Percentiles rank a stretch among this genome's conserved stretches.
These are phyloP conservation scores for Mormoops blainvillei DNA, from an alignment of 2,113 vertebrate genomes.

Conservation along the genomic window DNA sequence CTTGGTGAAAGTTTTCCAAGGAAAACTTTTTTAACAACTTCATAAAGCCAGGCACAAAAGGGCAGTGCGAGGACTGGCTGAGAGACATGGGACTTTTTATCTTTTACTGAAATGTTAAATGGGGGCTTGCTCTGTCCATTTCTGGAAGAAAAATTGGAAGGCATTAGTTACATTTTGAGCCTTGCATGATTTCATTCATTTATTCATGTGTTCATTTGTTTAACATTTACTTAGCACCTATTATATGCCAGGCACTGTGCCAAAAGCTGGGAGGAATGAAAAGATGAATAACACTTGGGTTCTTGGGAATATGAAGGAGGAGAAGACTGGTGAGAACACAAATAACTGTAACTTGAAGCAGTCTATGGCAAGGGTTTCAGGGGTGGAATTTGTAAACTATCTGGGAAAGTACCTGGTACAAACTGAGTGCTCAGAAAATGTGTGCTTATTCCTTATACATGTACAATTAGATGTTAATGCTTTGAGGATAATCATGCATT, in stretches of 20 bases:
- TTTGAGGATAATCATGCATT: neutral
- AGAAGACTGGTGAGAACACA: neutral
- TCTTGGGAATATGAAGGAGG: neutral
- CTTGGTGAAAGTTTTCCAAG: slow-evolving; percentile 70
- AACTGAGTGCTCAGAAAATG: neutral
- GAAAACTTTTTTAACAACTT: slow-evolving; percentile 73
- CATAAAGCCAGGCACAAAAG: slow-evolving; percentile 69
- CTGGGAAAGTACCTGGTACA: neutral
- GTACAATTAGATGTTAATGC: neutral
- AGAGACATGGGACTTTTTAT: slow-evolving; percentile 48
- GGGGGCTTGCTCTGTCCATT: neutral
- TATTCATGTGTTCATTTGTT: slow-evolving; percentile 33
- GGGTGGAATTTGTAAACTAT: slow-evolving; percentile 20
- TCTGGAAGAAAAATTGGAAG: slow-evolving; percentile 48
- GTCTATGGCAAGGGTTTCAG: neutral
- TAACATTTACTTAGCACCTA: slow-evolving; percentile 47
- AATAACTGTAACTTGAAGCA: slow-evolving; percentile 14
- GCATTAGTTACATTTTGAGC: neutral
- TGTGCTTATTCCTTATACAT: neutral
- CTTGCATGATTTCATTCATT: slow-evolving; percentile 16
- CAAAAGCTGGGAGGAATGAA: neutral
- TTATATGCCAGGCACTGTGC: neutral
- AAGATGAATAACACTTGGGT: neutral
- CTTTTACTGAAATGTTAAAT: slow-evolving; percentile 49
- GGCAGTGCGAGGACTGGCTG: slow-evolving; percentile 39